Base-by-base conservation (phyloP, 92 coral and sea anemone genomes). In the Epizoanthus fatuus region DNA sequence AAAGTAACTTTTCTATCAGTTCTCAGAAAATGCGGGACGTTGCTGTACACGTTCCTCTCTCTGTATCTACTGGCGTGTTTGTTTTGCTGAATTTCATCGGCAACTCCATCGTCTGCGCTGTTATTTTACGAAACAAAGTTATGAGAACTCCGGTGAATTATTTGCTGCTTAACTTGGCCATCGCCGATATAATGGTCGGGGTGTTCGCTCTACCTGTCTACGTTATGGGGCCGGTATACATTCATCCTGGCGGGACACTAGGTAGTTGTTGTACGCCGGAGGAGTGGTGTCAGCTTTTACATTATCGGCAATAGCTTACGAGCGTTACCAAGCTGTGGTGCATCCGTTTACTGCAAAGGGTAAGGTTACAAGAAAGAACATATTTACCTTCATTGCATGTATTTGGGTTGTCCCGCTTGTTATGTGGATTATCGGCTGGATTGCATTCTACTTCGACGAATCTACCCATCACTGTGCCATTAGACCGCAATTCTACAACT, bases 81-180 rank as follows among this genome's bases (percentile, higher is more conserved):
- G 85, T 69, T 4, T 2, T 79, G 32, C 35, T 79, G 8, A 89
- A 89, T 72, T 76, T 89, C 38, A 54, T 85, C 60, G 93, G 93
- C 3, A 89, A 89, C 89, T n/a, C 70, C 40, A 35, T 72, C 25
- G 84, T 89, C 17, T 85, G 93, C 53, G 47, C 76, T 59, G 86
- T 85, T 19, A 79, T 89, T 63, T 64, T 85, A 15, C 74, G 83
- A 10, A 76, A 78, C 77, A 75, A 49, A 14, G 84, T 73, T 35
- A 89, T 89, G 93, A 55, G 86, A 54, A 86, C 86, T 0, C 89
- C 93, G 35, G 20, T 89, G 25, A 22, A 22, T 22, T 22, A 22
- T 22, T 22, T 22, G 25, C 25, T 22, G 25, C 25, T 22, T 22
- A 22, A 22, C 25, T 22, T 22, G 25, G 25, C 25, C 25, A 22